phyloP scores from a whole-genome alignment of 2,888 invertebrate species.

The Melieria crassipennis region DNA sequence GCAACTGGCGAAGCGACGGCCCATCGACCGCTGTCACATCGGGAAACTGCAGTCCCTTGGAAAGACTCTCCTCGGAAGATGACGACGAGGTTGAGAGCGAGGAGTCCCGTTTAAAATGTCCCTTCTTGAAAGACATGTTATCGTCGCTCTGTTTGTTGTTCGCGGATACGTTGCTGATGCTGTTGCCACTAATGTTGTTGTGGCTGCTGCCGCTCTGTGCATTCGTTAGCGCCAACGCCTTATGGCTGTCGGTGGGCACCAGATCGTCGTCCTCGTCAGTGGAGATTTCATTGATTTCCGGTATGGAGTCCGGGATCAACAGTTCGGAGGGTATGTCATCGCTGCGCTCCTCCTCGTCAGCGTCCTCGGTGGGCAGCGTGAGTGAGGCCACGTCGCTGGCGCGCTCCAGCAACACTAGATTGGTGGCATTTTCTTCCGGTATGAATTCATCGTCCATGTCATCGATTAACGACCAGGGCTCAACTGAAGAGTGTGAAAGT shows the following conservation, averaged over 20 bases:
- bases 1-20: slow-evolving; percentile 7
- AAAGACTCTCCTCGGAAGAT: slow-evolving; percentile 62
- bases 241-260: slow-evolving; percentile 29
- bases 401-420: slow-evolving; percentile 59
- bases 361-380: slow-evolving; percentile 49
- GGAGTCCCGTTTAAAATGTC: slow-evolving; percentile 63
- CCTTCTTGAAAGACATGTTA: slow-evolving; percentile 51
- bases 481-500: too few relatives aligned
- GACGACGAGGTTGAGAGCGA: slow-evolving; percentile 62
- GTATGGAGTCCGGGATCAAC: slow-evolving; percentile 63
- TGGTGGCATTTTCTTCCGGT: slow-evolving; percentile 61
- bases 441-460: slow-evolving; percentile 58
- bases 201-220: neutral
- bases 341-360: slow-evolving; percentile 58
- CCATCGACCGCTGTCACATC: slow-evolving; percentile 54
- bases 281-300: slow-evolving; percentile 64
- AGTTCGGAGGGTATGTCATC: slow-evolving; percentile 64
- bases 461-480: too few relatives aligned
- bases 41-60: slow-evolving; percentile 62
- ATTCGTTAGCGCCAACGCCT: neutral
- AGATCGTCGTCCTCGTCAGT: slow-evolving; percentile 53
- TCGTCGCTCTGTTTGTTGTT: slow-evolving; percentile 25
- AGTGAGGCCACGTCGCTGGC: slow-evolving; percentile 61
- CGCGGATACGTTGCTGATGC: too few relatives aligned
- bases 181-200: neutral